Percentiles rank a stretch among this genome's conserved stretches.
These are phyloP conservation scores for Hippoglossus stenolepis DNA, from an alignment of 2,113 vertebrate genomes.

Conservation along the genomic window DNA sequence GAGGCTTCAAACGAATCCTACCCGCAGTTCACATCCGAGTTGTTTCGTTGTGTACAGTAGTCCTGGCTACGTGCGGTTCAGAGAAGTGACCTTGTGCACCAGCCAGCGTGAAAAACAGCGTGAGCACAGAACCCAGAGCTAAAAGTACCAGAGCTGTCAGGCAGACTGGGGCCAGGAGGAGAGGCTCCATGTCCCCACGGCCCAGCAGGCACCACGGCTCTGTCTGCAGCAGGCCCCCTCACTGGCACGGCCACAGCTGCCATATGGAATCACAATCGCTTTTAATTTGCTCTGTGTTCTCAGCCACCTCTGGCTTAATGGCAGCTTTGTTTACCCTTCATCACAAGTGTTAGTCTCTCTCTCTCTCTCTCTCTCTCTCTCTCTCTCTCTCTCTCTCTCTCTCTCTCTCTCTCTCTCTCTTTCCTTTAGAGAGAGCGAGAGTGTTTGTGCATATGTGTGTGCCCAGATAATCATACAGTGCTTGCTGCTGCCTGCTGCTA, in stretches of 20 bases:
- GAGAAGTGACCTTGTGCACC: slow-evolving; percentile 36
- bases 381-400: neutral
- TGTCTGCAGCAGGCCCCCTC: slow-evolving; percentile 44
- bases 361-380: slow-evolving; percentile 3
- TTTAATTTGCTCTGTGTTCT: slow-evolving; percentile 57
- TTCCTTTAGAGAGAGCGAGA: too few relatives aligned
- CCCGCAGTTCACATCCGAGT: slow-evolving; percentile 1
- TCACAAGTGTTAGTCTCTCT: slow-evolving; percentile 29
- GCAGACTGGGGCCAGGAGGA: slow-evolving; percentile 32
- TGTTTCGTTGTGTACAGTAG: neutral
- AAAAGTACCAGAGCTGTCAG: slow-evolving; percentile 9
- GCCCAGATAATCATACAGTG: slow-evolving; percentile 27
- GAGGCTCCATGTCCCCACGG: slow-evolving; percentile 31
- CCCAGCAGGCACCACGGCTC: slow-evolving; percentile 50
- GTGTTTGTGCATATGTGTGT: neutral
- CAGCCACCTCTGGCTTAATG: slow-evolving; percentile 42
- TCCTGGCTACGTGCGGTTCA: neutral
- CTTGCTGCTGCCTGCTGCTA: slow-evolving; percentile 10
- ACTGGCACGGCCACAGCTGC: slow-evolving; percentile 59
- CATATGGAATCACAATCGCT: slow-evolving; percentile 62
- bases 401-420: neutral
- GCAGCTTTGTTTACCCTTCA: slow-evolving; percentile 51
- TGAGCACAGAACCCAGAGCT: slow-evolving; percentile 25
- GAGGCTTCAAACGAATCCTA: slow-evolving; percentile 2
- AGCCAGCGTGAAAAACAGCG: slow-evolving; percentile 31